These are phyloP conservation scores for Sebastes elongatus DNA, from an alignment of 2,797 vertebrate genomes.

Conservation along the genomic window DNA sequence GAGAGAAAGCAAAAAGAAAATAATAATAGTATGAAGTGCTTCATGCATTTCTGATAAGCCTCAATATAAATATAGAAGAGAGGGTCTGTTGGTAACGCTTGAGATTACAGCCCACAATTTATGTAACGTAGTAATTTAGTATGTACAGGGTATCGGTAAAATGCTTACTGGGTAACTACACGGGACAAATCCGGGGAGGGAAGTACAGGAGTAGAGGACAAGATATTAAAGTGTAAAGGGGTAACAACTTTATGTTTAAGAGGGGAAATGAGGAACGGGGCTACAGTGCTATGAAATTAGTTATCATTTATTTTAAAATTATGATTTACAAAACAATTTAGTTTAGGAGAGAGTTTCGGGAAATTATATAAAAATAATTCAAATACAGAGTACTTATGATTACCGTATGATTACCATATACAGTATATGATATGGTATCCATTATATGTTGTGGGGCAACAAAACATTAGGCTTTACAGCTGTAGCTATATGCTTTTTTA, in stretches of 20 bases:
- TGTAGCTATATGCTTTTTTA: not conserved
- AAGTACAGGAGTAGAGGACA: not conserved
- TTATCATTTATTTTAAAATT: not conserved
- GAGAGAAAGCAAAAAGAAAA: not conserved
- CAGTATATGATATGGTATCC: not conserved
- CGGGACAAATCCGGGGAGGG: not conserved
- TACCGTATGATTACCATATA: not conserved
- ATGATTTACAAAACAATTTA: not conserved
- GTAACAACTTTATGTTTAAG: not conserved
- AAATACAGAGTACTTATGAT: not conserved
- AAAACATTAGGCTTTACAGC: not conserved
- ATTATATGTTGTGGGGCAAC: not conserved
- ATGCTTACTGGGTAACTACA: not conserved
- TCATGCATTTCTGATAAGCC: slow-evolving; percentile 30
- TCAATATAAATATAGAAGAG: not conserved
- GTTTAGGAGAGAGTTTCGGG: no score
- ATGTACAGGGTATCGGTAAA: not conserved
- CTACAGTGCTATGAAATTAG: not conserved
- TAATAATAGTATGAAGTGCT: slow-evolving; percentile 31
- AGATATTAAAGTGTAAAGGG: not conserved
- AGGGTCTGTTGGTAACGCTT: not conserved
- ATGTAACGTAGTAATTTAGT: not conserved
- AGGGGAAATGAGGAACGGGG: not conserved
- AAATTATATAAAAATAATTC: no score
- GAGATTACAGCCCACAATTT: slow-evolving; percentile 1